phyloP scores from a whole-genome alignment of 2,888 invertebrate species.

The Pyrrhosoma nymphula region DNA sequence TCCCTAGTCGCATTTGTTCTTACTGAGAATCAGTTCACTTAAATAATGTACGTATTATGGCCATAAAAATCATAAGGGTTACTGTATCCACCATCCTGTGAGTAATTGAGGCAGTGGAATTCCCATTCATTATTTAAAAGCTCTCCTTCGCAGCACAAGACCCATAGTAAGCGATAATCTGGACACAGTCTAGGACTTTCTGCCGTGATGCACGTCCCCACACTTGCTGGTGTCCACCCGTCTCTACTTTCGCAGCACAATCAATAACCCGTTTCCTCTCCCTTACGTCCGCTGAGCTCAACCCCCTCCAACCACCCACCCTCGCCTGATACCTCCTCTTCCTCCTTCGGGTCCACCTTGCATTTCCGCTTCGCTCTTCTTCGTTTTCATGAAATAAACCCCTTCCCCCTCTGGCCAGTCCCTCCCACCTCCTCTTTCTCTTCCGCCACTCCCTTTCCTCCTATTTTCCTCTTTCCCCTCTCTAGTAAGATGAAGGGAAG shows the following conservation, averaged over 20 bases:
- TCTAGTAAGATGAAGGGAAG: no score
- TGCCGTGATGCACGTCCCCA: neutral
- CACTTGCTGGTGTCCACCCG: neutral
- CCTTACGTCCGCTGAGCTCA: neutral
- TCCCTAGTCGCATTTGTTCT: no score
- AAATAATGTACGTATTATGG: no score
- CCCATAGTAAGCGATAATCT: neutral
- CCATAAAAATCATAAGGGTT: no score
- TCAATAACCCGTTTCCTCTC: conserved; percentile 1
- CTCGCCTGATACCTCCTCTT: neutral
- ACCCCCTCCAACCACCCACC: neutral
- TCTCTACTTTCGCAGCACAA: neutral
- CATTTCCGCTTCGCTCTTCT: neutral
- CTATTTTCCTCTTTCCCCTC: neutral
- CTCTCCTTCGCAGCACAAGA: neutral
- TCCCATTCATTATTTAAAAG: neutral
- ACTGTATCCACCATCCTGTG: neutral
- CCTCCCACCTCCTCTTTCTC: no score
- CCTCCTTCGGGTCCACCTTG: neutral
- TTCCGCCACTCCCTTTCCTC: no score
- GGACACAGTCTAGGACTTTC: neutral
- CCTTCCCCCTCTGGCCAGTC: no score
- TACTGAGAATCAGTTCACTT: no score
- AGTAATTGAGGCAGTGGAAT: neutral
- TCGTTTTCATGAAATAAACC: neutral